Percentiles rank a stretch among this genome's conserved stretches.
Conservation (phyloP, 2,797 vertebrate genomes). For the Cebuella pygmaea region DNA sequence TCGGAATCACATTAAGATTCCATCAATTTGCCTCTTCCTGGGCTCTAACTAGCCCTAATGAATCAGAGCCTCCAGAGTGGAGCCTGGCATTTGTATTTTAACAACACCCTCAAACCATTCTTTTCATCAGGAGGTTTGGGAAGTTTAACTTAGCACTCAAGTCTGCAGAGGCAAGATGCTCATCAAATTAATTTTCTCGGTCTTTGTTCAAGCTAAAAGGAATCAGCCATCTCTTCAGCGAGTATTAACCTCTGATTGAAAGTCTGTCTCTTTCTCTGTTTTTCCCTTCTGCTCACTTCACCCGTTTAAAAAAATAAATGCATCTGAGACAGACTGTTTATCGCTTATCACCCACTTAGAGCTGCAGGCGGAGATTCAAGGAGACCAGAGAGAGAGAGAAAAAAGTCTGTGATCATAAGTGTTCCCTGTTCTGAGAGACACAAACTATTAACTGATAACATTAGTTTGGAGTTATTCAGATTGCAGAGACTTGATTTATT, state of each 20-base stretch:
- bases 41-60: not conserved
- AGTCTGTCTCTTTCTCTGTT: not conserved
- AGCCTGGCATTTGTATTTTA: not conserved
- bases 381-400: not conserved
- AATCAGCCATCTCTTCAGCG: not conserved
- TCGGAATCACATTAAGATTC: not conserved
- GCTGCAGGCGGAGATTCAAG: not conserved
- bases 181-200: not conserved
- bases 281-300: not conserved
- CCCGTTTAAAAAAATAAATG: not conserved
- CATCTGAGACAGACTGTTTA: not conserved
- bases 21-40: not conserved
- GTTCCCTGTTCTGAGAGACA: not conserved
- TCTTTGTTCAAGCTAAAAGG: not conserved
- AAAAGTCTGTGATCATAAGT: not conserved
- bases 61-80: not conserved
- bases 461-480: not conserved
- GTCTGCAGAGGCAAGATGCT: not conserved
- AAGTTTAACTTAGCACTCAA: not conserved
- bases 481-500: not conserved
- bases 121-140: not conserved
- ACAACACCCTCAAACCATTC: not conserved
- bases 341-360: rapidly evolving
- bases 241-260: not conserved
- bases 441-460: too few relatives aligned